Conservation (phyloP, 1,140 invertebrate genomes). For the Megathymus violae region DNA sequence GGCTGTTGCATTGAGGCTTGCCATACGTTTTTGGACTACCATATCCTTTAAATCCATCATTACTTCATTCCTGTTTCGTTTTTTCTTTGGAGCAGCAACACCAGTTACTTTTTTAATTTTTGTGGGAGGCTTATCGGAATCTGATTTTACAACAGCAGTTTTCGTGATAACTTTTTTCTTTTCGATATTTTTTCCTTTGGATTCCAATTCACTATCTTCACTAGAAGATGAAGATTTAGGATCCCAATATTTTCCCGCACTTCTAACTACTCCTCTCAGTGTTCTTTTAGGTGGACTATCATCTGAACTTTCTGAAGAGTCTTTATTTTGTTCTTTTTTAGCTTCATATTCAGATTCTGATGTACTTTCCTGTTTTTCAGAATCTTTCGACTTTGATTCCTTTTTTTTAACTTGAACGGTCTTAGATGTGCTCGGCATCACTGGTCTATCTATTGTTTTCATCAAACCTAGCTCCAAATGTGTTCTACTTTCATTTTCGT, state of each 20-base stretch:
- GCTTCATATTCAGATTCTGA: constrained; percentile 82
- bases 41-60: constrained; percentile 94
- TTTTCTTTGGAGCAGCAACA: constrained; percentile 69
- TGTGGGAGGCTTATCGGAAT: constrained; percentile 65
- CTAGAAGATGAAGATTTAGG: constrained; percentile 87
- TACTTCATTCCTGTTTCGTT: constrained; percentile 85
- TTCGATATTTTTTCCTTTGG: constrained; percentile 65
- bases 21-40: constrained; percentile 95
- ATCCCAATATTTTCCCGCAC: constrained; percentile 93
- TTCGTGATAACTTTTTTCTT: constrained; percentile 73
- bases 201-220: constrained; percentile 80
- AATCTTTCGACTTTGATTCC: constrained; percentile 67
- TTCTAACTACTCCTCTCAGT: constrained; percentile 88
- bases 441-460: constrained; percentile 73
- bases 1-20: constrained; percentile 95
- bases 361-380: constrained; percentile 71
- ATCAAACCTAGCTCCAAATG: constrained; percentile 86
- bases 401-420: constrained; percentile 65
- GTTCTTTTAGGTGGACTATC: constrained; percentile 84
- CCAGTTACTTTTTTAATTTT: constrained; percentile 76
- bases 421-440: constrained; percentile 68
- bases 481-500: constrained; percentile 93
- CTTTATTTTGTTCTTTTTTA: constrained; percentile 74
- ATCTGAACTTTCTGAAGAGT: constrained; percentile 79
- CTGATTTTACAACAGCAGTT: constrained; percentile 77